Evolutionary conservation across 2,113 vertebrate species (phyloP), one percentile per base, ranked within the genome.

Genomic region (Meles meles): DNA sequence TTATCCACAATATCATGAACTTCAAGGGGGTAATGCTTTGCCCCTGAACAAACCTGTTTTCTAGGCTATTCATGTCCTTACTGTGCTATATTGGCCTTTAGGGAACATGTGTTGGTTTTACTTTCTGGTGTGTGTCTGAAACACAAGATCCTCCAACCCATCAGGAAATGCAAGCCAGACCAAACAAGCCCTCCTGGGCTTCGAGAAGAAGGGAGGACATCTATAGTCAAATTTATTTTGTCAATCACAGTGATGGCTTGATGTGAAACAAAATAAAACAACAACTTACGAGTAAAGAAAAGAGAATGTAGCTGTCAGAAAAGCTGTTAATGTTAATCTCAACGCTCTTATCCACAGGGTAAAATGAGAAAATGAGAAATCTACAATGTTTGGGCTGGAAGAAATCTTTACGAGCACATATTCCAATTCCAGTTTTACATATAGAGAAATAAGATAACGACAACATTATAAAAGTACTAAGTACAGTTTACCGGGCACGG

Each of bases 351-450:
- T 79, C 90, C 52, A 88, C 9, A 52, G 44, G n/a, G 5, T 18
- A 83, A 87, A 90, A 90, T 59, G 37, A 96, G 74, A 90, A 92
- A 82, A 89, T 15, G 90, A 61, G 18, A 65, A 93, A 55, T 71
- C 71, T 31, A 42, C 6, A 86, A 49, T 72, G 5, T 90, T 83
- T 39, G 4, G 31, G 4, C 52, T n/a, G 42, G 21, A 90, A 63
- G 17, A 94, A 87, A 90, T 65, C 23, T 85, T 77, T 1, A 55
- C 63, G 29, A 49, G 37, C 27, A 27, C 94, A 2, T 18, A 86
- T 57, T 72, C 12, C 52, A 79, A 90, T 13, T 44, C 25, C 49
- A 77, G 55, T 69, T 85, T 74, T 11, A 44, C 44, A 77, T 63
- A 15, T 63, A 55, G 83, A 25, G 44, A 34, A 90, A 3, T n/a